Base-by-base conservation (phyloP, 2,797 vertebrate genomes). In the Propithecus deckenii region DNA sequence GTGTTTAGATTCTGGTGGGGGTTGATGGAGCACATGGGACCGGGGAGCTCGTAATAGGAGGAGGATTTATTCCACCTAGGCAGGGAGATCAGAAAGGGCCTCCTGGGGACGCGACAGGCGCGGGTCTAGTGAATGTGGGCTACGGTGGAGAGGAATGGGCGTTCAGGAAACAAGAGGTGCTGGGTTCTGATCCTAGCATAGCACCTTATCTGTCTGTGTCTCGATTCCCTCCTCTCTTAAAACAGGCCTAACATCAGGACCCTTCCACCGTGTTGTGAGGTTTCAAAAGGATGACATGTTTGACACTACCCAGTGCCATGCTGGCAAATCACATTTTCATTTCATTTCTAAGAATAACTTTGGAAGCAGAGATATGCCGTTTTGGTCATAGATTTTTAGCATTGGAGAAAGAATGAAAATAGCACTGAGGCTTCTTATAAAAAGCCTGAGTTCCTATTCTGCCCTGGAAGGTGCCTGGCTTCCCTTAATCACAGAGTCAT, bases 261-360 rank as follows among this genome's bases (percentile, higher is more conserved):
- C 8, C 48, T 46, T 71, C 30, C 43, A 43, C 5, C 15, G 25
- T 71, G 8, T 30, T 32, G 74, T 38, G 59, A 89, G 61, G 23
- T 67, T 93, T 74, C 84, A 69, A 59, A 81, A 89, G 30, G 72
- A 78, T 22, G 28, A 41, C 48, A 7, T 52, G 48, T 85, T 94
- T 94, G 85, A 86, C 74, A 71, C 74, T 30, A 57, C 85, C 74
- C 57, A 81, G 69, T 2, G n/a, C 63, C 48, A 11, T 22, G 52
- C 92, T 79, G 86, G 76, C 61, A 88, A 90, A 88, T 48, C 61
- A 50, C 46, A 69, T 61, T 86, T 65, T 84, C 15, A 15, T 96
- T 90, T 79, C 71, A 69, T 93, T 96, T 89, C 94, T 97, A 95
- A 97, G 83, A 96, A 96, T 96, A 95, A 79, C 67, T 76, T 71